These are phyloP conservation scores for Iguana delicatissima DNA, from an alignment of 2,797 vertebrate species.

Conservation along the genomic window DNA sequence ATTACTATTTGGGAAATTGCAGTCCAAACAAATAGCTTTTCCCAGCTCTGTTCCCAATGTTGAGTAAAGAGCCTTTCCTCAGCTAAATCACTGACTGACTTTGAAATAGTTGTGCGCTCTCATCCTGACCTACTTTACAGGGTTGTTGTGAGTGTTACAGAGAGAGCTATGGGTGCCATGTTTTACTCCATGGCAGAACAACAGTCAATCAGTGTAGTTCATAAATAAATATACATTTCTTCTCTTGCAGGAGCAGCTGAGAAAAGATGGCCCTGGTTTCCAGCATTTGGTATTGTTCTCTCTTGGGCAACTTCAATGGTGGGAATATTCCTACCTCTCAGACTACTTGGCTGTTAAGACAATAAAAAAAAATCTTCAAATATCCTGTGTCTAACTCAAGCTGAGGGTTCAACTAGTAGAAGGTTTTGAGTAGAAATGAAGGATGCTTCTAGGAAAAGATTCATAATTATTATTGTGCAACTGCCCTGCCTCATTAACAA, in stretches of 20 bases:
- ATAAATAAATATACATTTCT: not conserved
- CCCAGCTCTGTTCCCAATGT: not conserved
- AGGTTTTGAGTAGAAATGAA: no score
- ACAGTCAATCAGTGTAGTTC: not conserved
- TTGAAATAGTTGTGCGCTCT: not conserved
- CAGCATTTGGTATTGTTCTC: not conserved
- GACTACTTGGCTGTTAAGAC: not conserved
- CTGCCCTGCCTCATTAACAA: no score
- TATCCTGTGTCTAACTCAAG: not conserved
- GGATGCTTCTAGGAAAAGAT: no score
- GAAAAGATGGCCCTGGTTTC: not conserved
- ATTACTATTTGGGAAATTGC: no score
- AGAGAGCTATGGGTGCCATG: not conserved
- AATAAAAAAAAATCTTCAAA: not conserved
- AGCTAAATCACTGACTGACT: not conserved
- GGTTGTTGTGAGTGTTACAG: not conserved
- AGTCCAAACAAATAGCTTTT: no score
- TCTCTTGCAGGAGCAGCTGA: constrained; percentile 12
- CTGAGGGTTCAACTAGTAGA: not conserved
- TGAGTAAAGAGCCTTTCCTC: not conserved
- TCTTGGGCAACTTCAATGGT: not conserved
- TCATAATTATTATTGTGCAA: no score
- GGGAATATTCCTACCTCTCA: not conserved
- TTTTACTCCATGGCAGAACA: not conserved
- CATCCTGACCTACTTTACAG: not conserved